Evolutionary conservation across 2,888 invertebrate species (phyloP).

Genomic region (Leucozona laternaria): DNA sequence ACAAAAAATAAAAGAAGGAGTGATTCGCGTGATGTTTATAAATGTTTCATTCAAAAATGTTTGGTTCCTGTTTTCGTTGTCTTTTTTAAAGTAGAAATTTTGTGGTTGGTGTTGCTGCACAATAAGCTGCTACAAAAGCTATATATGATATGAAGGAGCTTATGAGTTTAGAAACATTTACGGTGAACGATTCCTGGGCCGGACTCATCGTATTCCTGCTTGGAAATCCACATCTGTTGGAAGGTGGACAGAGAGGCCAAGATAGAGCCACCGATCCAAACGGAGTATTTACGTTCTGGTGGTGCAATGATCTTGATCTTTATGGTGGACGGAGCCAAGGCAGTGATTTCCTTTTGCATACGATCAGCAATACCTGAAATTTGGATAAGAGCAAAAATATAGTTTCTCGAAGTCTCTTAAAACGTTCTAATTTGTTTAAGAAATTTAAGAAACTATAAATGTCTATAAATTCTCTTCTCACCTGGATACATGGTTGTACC

Average conservation of each 20-base stretch:
- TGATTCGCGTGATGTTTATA: slow-evolving; percentile 75
- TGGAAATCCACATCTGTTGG: slow-evolving; percentile 97
- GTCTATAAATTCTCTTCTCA: slow-evolving; percentile 68
- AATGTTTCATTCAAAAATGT: slow-evolving; percentile 75
- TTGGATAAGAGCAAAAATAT: neutral
- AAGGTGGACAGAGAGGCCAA: slow-evolving; percentile 94
- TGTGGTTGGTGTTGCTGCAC: slow-evolving; percentile 49
- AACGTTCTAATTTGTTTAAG: too few relatives aligned
- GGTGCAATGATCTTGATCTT: slow-evolving; percentile 98
- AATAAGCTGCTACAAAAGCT: slow-evolving; percentile 14
- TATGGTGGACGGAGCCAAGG: slow-evolving; percentile 95
- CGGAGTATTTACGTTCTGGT: slow-evolving; percentile 95
- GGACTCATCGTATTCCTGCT: slow-evolving; percentile 90
- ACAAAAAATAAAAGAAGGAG: slow-evolving; percentile 62
- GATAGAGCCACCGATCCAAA: slow-evolving; percentile 94
- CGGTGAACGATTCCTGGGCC: slow-evolving; percentile 93
- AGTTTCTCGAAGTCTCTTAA: too few relatives aligned
- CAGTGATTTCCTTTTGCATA: slow-evolving; percentile 95
- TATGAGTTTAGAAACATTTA: slow-evolving; percentile 96
- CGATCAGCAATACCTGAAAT: slow-evolving; percentile 90
- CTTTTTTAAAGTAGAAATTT: slow-evolving; percentile 41
- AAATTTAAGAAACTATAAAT: too few relatives aligned
- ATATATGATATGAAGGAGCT: neutral
- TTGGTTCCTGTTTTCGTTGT: slow-evolving; percentile 57
- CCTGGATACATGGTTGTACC: slow-evolving; percentile 95